A percentile compares a stretch with the other conserved stretches of the same genome.
These are phyloP conservation scores for Fukomys damarensis DNA, from an alignment of 2,113 vertebrate species.

Conservation along the genomic window DNA sequence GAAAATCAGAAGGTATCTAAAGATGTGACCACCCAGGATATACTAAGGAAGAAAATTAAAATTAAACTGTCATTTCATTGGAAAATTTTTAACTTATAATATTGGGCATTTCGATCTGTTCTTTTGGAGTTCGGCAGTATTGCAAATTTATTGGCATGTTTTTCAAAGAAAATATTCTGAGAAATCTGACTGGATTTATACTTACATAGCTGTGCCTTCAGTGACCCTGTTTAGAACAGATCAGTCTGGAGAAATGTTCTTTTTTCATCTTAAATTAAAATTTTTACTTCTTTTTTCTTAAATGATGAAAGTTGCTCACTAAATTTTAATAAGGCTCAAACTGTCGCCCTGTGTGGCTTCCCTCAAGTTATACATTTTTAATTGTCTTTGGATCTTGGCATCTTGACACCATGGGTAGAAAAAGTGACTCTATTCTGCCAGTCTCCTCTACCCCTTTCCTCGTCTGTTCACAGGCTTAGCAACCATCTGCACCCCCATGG, in stretches of 20 bases:
- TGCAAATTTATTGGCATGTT: conserved; percentile 61
- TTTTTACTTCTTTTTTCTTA: not conserved
- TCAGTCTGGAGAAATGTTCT: not conserved
- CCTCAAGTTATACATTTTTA: conserved; percentile 65
- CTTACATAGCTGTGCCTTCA: conserved; percentile 49
- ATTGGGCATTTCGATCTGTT: conserved; percentile 76
- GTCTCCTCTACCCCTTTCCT: conserved; percentile 51
- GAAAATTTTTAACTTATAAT: conserved; percentile 76
- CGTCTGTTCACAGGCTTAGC: conserved; percentile 51
- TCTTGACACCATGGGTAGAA: conserved; percentile 53
- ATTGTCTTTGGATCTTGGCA: conserved; percentile 69
- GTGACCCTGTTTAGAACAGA: conserved; percentile 61
- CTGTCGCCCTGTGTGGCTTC: conserved; percentile 17
- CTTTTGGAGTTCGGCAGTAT: conserved; percentile 67
- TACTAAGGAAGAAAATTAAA: conserved; percentile 70
- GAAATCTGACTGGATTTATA: conserved; percentile 70
- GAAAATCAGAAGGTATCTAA: conserved; percentile 37
- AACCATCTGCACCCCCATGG: conserved; percentile 78
- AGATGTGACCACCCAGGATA: not conserved
- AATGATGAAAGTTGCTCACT: not conserved
- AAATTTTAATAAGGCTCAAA: conserved; percentile 47
- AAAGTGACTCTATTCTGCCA: conserved; percentile 37
- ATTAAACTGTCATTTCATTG: conserved; percentile 72
- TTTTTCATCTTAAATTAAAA: conserved; percentile 53
- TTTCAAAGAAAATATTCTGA: conserved; percentile 57